Evolutionary conservation across 2,888 invertebrate species (phyloP), one percentile per base, ranked within the genome.

Genomic region (Anagyrus pseudococci): DNA sequence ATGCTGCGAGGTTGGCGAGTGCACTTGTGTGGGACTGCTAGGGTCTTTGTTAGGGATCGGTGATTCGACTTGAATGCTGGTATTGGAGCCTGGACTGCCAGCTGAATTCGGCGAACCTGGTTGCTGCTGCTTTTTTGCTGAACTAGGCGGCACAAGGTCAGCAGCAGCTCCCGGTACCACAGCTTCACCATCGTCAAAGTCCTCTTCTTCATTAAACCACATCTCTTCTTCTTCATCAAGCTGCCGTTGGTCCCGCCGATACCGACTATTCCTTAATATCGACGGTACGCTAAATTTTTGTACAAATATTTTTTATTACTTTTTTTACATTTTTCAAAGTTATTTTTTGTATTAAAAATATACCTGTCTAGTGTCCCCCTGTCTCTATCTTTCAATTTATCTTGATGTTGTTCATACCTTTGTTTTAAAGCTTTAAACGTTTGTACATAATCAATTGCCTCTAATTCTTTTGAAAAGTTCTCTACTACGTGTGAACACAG

Each of bases 131-230:
- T 79, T 80, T 61, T 80, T 79, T 7, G 76, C 75, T 4, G 77
- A 77, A 46, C 80, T 74, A 17, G 79, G 78, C 25, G 82, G 79
- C 37, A 82, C 80, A 37, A 82, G 70, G 69, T 80, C 78, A 19
- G 79, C 77, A 8, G 79, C 75, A 1, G 85, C 78, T 22, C 82
- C 82, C 20, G 84, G 84, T 26, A 84, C 82, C 19, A 85, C 85
- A 17, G 85, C 82, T 72, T 88, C 87, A 67, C 89, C 92, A 76
- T 95, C 94, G 66, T 93, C 91, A 68, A 92, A 89, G 78, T 95
- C 96, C 78, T 97, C 97, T 70, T 98, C 98, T 74, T 96, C 96
- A 78, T 96, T 96, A 83, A 98, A 98, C 97, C 97, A 98, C 89
- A 96, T 94, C 83, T 98, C 98, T 78, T 98, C 98, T 73, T 98